Conservation (phyloP, 2,797 vertebrate species). For the Esox masquinongy region DNA sequence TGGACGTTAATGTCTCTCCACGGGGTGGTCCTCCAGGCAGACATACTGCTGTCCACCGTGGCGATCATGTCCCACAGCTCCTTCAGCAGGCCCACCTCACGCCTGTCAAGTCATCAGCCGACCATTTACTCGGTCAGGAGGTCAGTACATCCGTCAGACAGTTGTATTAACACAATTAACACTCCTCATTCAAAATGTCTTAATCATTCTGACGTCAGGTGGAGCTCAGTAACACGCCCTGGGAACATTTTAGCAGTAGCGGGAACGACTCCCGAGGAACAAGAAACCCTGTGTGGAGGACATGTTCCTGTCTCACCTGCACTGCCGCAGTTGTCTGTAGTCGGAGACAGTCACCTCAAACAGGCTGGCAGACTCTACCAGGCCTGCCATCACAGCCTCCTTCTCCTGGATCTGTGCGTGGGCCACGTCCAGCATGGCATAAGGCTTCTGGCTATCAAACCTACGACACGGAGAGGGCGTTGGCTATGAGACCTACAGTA, state of each 20-base stretch:
- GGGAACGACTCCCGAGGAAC: neutral
- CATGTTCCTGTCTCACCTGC: constrained; percentile 71
- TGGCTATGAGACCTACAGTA: neutral
- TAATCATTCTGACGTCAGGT: neutral
- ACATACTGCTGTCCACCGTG: constrained; percentile 81
- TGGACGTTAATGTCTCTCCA: constrained; percentile 91
- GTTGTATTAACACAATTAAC: neutral
- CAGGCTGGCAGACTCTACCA: constrained; percentile 83
- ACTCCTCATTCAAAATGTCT: neutral
- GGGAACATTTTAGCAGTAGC: neutral
- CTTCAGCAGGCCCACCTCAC: constrained; percentile 85
- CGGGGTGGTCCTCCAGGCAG: constrained; percentile 82
- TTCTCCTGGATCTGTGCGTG: constrained; percentile 82
- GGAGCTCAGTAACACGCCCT: neutral
- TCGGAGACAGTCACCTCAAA: constrained; percentile 91
- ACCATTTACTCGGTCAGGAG: neutral
- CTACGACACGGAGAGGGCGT: constrained; percentile 57
- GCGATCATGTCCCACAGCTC: constrained; percentile 91
- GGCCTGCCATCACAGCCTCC: constrained; percentile 83
- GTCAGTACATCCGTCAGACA: neutral
- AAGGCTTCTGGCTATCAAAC: constrained; percentile 80
- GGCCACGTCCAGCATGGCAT: constrained; percentile 81
- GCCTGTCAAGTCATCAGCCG: constrained; percentile 34
- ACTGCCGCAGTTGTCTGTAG: constrained; percentile 88
- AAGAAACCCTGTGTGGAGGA: neutral